phyloP scores from a whole-genome alignment of 1,140 invertebrate species.

The Drosophila sturtevanti region DNA sequence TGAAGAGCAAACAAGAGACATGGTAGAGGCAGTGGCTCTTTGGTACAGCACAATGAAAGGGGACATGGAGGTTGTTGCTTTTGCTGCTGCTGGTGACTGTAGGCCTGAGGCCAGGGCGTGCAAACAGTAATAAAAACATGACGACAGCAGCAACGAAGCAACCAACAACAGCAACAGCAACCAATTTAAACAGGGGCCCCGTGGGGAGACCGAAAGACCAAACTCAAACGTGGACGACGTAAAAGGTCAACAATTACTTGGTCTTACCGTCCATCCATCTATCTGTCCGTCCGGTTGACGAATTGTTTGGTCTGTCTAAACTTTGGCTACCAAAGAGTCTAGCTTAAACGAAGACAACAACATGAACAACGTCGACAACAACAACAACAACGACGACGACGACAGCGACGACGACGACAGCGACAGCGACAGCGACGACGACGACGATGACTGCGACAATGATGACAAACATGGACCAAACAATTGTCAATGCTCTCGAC shows the following conservation, averaged over 20 bases:
- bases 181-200: slow-evolving; percentile 53
- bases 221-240: slow-evolving; percentile 71
- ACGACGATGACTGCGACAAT: slow-evolving; percentile 8
- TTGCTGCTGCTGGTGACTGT: neutral
- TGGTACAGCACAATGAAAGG: neutral
- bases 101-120: slow-evolving; percentile 62
- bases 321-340: slow-evolving; percentile 80
- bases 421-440: no score
- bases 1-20: slow-evolving; percentile 72
- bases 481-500: slow-evolving; percentile 77
- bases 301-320: slow-evolving; percentile 80
- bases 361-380: slow-evolving; percentile 36
- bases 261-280: slow-evolving; percentile 43
- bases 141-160: slow-evolving; percentile 61
- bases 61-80: neutral
- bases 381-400: slow-evolving; percentile 36
- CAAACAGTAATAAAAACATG: slow-evolving; percentile 80
- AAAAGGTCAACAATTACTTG: slow-evolving; percentile 81
- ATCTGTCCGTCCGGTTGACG: slow-evolving; percentile 46
- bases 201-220: slow-evolving; percentile 37
- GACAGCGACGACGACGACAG: neutral
- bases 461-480: slow-evolving; percentile 78
- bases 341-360: slow-evolving; percentile 51
- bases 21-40: neutral
- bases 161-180: slow-evolving; percentile 31